Conservation (phyloP, 2,888 invertebrate genomes). For the Dicranocentrus wangi region DNA sequence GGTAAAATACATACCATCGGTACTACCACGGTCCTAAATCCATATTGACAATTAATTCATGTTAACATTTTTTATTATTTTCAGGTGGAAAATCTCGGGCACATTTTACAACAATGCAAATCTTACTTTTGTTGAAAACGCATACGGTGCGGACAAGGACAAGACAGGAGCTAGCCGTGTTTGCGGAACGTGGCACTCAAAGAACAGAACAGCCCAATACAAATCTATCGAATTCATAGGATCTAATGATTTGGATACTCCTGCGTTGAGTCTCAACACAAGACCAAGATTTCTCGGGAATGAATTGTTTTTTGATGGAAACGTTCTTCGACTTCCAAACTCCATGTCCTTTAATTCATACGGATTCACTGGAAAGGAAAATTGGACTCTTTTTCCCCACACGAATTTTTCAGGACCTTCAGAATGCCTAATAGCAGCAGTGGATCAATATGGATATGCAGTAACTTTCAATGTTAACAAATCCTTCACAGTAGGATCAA, state of each 20-base stretch:
- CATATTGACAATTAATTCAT: no score
- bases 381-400: constrained; percentile 64
- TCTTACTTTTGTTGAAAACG: constrained; percentile 64
- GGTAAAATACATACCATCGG: not conserved
- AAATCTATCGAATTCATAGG: constrained; percentile 65
- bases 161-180: constrained; percentile 51
- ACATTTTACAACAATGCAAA: constrained; percentile 63
- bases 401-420: constrained; percentile 61
- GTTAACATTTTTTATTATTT: not conserved
- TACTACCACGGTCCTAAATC: no score
- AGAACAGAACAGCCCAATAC: constrained; percentile 63
- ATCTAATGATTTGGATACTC: constrained; percentile 62
- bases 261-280: constrained; percentile 58
- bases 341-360: constrained; percentile 56
- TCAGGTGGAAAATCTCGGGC: constrained; percentile 66
- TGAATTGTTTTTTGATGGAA: constrained; percentile 65
- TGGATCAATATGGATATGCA: constrained; percentile 46
- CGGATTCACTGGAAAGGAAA: constrained; percentile 65
- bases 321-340: constrained; percentile 49
- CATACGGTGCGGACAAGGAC: constrained; percentile 61
- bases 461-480: constrained; percentile 61
- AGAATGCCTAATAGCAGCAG: constrained; percentile 58
- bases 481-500: constrained; percentile 58
- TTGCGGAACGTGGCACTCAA: constrained; percentile 63
- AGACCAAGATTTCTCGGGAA: constrained; percentile 58